These are phyloP conservation scores for Gila robusta DNA, from an alignment of 2,797 vertebrate genomes.

Conservation along the genomic window DNA sequence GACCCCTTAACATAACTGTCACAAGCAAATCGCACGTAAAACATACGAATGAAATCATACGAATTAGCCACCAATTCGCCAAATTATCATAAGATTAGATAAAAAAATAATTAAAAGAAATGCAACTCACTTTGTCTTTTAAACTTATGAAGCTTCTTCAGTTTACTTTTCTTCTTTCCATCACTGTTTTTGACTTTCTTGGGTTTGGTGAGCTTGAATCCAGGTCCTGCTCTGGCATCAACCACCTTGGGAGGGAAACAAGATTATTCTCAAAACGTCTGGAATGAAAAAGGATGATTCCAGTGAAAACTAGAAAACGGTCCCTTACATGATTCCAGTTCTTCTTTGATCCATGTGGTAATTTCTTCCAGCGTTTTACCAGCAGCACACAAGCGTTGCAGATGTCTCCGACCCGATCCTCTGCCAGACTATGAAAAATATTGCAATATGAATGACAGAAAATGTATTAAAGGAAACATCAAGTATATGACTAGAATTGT, in stretches of 20 bases:
- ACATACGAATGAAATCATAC: not conserved
- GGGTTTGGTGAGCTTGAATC: slow-evolving; percentile 85
- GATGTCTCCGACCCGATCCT: slow-evolving; percentile 85
- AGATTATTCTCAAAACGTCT: not conserved
- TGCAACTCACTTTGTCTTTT: slow-evolving; percentile 82
- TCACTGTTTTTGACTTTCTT: slow-evolving; percentile 84
- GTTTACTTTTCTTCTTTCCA: slow-evolving; percentile 83
- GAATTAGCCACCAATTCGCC: not conserved
- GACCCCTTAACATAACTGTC: no score
- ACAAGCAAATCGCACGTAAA: not conserved
- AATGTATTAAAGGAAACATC: not conserved
- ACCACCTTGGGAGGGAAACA: slow-evolving; percentile 75
- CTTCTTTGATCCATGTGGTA: slow-evolving; percentile 85
- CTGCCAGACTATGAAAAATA: slow-evolving; percentile 72
- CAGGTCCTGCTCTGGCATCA: slow-evolving; percentile 85
- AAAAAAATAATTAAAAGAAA: not conserved
- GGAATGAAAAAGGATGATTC: not conserved
- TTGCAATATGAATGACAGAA: not conserved
- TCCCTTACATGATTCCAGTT: slow-evolving; percentile 85
- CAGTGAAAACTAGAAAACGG: not conserved
- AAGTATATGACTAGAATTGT: not conserved
- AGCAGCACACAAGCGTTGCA: slow-evolving; percentile 86
- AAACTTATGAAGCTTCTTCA: slow-evolving; percentile 82
- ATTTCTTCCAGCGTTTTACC: slow-evolving; percentile 87
- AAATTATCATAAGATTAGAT: not conserved